Evolutionary conservation across 2,888 invertebrate species (phyloP).

Genomic region (Plebejus anna): DNA sequence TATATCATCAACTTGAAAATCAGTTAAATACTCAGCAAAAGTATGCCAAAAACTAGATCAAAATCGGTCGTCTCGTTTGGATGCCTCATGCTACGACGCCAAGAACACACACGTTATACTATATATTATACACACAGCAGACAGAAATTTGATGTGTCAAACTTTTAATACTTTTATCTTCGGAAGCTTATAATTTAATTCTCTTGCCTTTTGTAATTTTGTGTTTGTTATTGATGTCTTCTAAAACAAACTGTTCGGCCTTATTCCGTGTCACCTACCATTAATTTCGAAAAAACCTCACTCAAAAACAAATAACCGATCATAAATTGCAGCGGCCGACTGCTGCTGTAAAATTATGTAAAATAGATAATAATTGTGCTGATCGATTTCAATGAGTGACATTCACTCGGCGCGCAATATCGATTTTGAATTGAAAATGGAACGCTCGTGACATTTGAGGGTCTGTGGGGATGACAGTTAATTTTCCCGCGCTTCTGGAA

Average conservation of each 20-base stretch:
- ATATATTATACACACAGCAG: too few species aligned
- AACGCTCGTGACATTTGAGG: constrained; percentile 18
- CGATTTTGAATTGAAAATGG: constrained; percentile 21
- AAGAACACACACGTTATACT: background rate
- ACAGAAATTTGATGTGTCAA: too few species aligned
- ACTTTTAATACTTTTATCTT: too few species aligned
- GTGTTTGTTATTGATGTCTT: too few species aligned
- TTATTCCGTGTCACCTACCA: too few species aligned
- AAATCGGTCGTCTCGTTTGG: background rate
- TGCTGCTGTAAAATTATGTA: background rate
- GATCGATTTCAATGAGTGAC: background rate
- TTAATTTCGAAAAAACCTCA: background rate
- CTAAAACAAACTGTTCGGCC: too few species aligned
- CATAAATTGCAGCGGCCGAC: background rate
- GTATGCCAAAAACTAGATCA: background rate
- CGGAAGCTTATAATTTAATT: too few species aligned
- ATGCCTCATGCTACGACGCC: background rate
- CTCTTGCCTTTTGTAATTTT: too few species aligned
- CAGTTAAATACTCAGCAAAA: background rate
- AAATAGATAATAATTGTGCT: background rate
- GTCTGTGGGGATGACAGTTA: constrained; percentile 20
- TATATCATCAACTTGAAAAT: background rate
- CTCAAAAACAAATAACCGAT: background rate
- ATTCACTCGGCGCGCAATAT: background rate
- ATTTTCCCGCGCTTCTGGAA: constrained; percentile 20